Evolutionary conservation across 2,797 vertebrate genomes (phyloP).

Genomic region (Pseudocheirus occidentalis): DNA sequence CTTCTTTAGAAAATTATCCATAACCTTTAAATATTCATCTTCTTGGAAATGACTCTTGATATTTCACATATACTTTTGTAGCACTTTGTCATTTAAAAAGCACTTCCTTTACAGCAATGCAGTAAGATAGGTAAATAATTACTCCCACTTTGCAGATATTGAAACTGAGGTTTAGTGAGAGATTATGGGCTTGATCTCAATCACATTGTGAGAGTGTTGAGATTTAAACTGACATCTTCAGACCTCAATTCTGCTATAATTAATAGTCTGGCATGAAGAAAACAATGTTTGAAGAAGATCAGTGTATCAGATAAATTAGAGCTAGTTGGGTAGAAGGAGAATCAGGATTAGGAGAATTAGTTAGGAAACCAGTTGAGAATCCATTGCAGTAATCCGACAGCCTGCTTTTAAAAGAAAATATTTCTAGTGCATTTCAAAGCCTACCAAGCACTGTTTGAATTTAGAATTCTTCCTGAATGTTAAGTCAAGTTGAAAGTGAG

Average conservation of each 20-base stretch:
- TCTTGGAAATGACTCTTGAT: not conserved
- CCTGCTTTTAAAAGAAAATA: slow-evolving; percentile 23
- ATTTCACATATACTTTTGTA: not conserved
- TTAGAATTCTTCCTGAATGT: not conserved
- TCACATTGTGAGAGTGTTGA: not conserved
- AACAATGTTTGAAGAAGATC: not conserved
- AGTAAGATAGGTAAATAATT: not conserved
- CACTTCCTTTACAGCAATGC: not conserved
- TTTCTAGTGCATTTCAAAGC: slow-evolving; percentile 17
- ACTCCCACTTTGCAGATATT: not conserved
- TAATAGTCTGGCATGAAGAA: not conserved
- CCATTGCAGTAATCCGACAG: not conserved
- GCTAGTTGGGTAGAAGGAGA: not conserved
- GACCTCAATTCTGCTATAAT: not conserved
- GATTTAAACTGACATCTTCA: not conserved
- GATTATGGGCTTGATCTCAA: not conserved
- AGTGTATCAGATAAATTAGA: not conserved
- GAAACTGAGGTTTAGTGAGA: not conserved
- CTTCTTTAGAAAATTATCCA: not conserved
- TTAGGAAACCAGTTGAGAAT: not conserved
- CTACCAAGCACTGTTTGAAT: not conserved
- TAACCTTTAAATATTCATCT: not conserved
- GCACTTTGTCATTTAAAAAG: not conserved
- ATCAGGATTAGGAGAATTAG: not conserved
- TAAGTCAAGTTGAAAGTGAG: not conserved